Base-by-base conservation (phyloP, 2,113 vertebrate species). In the Dryoscopus gambensis region DNA sequence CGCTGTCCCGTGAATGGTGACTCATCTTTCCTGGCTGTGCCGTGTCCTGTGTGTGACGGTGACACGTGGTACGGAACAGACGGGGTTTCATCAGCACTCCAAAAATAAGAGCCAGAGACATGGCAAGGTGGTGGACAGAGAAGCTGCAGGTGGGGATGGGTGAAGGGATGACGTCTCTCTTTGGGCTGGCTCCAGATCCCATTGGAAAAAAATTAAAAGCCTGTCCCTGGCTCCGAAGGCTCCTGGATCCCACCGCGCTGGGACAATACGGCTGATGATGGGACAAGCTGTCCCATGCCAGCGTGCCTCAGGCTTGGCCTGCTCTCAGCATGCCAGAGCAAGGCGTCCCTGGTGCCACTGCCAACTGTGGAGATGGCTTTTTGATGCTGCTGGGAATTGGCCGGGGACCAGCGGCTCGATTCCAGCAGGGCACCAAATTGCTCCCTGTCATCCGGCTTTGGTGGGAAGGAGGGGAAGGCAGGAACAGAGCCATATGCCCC, bases 351-450 rank as follows among this genome's bases (percentile, higher is more conserved):
- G 1, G 55, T 49, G 94, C 67, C 59, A 30, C 57, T 93, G 95
- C 95, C 95, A 96, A 89, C 67, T 70, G 78, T 83, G 92, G 94
- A 90, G 91, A 96, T 95, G 95, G 95, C 94, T 96, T 97, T 96
- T 91, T 86, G 92, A 93, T 52, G 85, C 96, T 96, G 92, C 95
- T 96, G 95, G 90, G 95, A 95, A 15, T 8, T 88, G 92, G 96
- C 90, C 15, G 0, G 10, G 56, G 33, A 85, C 90, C 95, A 96
- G 92, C 4, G 3, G 52, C 84, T 94, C 15, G 1, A 65, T 91
- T 93, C 90, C 84, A 96, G 90, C 95, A 90, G 94, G 87, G 84
- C 93, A 91, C 91, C 90, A 93, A 96, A 95, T 88, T 40, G 93
- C 52, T 96, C 62, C 71, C 75, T 88, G 84, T 89, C 94, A 96